Evolutionary conservation across 2,888 invertebrate genomes (phyloP), one percentile per base, ranked within the genome.

Genomic region (Caradrina kadenii): DNA sequence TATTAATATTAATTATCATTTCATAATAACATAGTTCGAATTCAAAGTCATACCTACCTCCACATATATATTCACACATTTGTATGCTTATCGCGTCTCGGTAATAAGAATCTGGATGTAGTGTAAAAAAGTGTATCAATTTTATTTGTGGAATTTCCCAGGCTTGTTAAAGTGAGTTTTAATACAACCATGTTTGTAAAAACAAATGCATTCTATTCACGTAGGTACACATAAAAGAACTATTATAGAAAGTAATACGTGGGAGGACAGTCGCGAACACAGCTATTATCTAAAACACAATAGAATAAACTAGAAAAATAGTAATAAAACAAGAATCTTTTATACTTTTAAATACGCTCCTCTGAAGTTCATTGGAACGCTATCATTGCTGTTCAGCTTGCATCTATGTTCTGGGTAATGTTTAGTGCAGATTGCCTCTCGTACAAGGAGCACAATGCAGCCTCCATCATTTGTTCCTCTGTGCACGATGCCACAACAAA

Each of bases 391-490:
- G 49, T 26, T 53, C 69, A 69, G 73, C 56, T 69, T 26, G 66
- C 71, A 63, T 73, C 59, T 64, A 75, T 71, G 63, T 70, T 64
- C 66, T 65, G 65, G 67, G 78, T 73, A 80, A 82, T 86, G 86
- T 86, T 88, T 87, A 89, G 89, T 82, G 81, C 87, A 82, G 86
- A 88, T 88, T 88, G 88, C 85, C 79, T 87, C 79, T 74, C 86
- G 79, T 80, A 83, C 84, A 77, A 73, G 76, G 81, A 81, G 81
- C 63, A 91, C 92, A 91, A 92, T 91, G 88, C 87, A 79, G 81
- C 83, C 84, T 84, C 89, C 88, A 87, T 91, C 89, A 89, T 90
- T 90, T 89, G 89, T 84, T 76, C 79, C 72, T 81, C 74, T 69
- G 77, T 85, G 70, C 76, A 65, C 74, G 75, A 77, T 71, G 81